These are phyloP conservation scores for Drosophila obscura DNA, from an alignment of 1,140 invertebrate genomes.

Conservation along the genomic window DNA sequence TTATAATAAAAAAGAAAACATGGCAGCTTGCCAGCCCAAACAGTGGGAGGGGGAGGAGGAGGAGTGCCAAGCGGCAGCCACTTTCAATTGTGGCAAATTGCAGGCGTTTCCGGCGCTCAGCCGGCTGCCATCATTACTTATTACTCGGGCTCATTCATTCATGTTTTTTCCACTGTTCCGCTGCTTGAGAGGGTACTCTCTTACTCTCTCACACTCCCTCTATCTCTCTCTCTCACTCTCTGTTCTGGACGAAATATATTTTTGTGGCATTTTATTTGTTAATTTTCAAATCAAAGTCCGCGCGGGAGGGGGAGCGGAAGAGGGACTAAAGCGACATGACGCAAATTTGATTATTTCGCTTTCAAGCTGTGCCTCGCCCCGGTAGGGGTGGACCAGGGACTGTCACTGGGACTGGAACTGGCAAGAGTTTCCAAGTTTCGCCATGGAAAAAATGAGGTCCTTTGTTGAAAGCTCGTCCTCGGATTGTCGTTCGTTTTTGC, in stretches of 20 bases:
- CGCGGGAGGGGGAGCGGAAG: conserved; percentile 16
- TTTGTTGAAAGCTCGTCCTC: conserved; percentile 26
- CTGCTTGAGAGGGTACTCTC: conserved; percentile 1
- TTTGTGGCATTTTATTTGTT: conserved; percentile 71
- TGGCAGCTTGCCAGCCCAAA: conserved; percentile 54
- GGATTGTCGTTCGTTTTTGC: conserved; percentile 22
- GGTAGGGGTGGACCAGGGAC: conserved; percentile 8
- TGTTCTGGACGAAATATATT: conserved; percentile 14
- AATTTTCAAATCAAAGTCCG: conserved; percentile 76
- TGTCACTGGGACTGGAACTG: background rate
- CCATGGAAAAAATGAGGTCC: conserved; percentile 11
- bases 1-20: conserved; percentile 54
- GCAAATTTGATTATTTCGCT: conserved; percentile 72
- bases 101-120: conserved; percentile 71
- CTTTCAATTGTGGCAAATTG: conserved; percentile 81
- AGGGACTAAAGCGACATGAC: conserved; percentile 44
- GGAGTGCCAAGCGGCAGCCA: conserved; percentile 55
- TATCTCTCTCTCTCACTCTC: background rate
- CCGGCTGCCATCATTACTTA: conserved; percentile 70
- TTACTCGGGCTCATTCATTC: conserved; percentile 44
- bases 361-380: conserved; percentile 53
- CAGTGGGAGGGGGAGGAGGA: conserved; percentile 19
- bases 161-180: background rate
- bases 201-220: background rate
- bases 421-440: too few species aligned